phyloP scores from a whole-genome alignment of 2,113 vertebrate genomes.

The Apteryx owenii region DNA sequence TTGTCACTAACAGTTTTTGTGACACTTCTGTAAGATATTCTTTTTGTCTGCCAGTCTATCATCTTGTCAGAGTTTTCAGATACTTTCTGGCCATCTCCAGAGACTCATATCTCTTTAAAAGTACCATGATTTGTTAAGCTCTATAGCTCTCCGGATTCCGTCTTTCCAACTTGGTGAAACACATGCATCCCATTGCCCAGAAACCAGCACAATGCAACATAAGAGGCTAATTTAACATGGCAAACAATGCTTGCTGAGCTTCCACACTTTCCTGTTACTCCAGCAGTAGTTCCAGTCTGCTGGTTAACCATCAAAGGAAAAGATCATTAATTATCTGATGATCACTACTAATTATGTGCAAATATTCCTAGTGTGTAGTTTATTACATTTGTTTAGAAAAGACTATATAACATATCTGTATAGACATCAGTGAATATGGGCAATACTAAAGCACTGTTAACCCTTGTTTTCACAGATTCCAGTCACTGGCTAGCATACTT shows the following conservation, averaged over 20 bases:
- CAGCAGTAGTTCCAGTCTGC: background rate
- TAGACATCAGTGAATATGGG: background rate
- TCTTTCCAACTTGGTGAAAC: background rate
- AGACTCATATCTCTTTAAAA: background rate
- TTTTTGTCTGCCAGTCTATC: background rate
- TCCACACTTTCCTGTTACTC: background rate
- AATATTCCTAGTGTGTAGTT: background rate
- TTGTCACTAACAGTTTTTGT: background rate
- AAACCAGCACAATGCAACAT: background rate
- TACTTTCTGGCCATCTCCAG: fast-evolving
- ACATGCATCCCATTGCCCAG: background rate
- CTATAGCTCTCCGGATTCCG: background rate
- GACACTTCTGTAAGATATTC: background rate
- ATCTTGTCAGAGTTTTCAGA: background rate
- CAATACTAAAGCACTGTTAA: background rate
- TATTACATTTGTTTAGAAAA: background rate
- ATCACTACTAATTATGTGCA: background rate
- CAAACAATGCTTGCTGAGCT: background rate
- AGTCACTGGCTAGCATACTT: background rate
- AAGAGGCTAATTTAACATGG: background rate
- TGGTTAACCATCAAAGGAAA: background rate
- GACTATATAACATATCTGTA: background rate
- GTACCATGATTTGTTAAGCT: background rate
- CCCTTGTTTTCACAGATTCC: background rate
- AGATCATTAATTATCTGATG: background rate